Conservation (phyloP, 2,797 vertebrate species). For the Monodelphis domestica region DNA sequence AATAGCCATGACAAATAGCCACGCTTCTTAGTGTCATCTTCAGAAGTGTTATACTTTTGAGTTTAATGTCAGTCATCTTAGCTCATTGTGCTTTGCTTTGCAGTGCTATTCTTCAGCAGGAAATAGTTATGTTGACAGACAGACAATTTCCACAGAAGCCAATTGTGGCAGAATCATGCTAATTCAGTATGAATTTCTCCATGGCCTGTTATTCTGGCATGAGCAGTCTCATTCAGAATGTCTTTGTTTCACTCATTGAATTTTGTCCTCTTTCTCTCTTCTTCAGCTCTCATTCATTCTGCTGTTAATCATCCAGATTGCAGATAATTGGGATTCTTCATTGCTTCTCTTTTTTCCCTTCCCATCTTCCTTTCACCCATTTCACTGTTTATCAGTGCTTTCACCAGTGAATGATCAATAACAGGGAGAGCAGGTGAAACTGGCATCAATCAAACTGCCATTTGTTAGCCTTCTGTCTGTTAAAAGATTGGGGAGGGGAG, state of each 20-base stretch:
- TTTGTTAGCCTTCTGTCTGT: too few relatives aligned
- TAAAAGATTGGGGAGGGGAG: not conserved
- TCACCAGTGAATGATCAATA: not conserved
- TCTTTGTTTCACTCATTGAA: not conserved
- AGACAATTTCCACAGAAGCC: not conserved
- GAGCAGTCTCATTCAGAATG: not conserved
- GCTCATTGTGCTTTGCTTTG: not conserved
- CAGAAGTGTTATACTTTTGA: not conserved
- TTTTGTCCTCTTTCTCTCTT: not conserved
- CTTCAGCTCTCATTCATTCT: not conserved
- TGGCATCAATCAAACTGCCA: not conserved
- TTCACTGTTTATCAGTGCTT: not conserved
- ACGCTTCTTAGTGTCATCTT: not conserved
- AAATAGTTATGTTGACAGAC: not conserved
- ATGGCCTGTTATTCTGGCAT: too few relatives aligned
- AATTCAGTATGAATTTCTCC: too few relatives aligned
- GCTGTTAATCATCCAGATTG: not conserved
- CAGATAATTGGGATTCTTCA: not conserved
- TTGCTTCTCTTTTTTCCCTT: not conserved
- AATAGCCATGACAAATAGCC: not conserved
- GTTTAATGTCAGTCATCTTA: not conserved
- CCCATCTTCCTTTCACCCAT: not conserved
- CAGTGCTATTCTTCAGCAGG: not conserved
- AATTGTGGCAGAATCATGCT: not conserved
- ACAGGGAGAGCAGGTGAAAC: not conserved